Evolutionary conservation across 2,113 vertebrate genomes (phyloP).

Genomic region (Turnix velox): DNA sequence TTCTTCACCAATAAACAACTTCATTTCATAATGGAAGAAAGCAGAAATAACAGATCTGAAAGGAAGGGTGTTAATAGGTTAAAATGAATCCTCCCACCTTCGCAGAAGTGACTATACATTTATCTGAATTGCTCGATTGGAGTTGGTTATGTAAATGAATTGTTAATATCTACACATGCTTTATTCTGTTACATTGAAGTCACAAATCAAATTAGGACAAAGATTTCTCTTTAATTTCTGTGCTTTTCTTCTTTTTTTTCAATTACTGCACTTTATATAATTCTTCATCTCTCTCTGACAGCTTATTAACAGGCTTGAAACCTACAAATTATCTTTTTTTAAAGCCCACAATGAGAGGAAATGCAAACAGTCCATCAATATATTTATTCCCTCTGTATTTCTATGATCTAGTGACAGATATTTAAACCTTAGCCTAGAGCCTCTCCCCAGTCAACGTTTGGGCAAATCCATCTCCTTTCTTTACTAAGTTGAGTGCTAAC

Average conservation of each 20-base stretch:
- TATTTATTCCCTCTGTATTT: neutral
- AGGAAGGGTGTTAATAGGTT: constrained; percentile 13
- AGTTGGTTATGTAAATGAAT: constrained; percentile 48
- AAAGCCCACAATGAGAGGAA: neutral
- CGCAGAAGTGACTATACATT: neutral
- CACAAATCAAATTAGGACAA: constrained; percentile 54
- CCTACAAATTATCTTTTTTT: constrained; percentile 18
- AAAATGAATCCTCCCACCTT: constrained; percentile 26
- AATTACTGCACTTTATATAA: constrained; percentile 17
- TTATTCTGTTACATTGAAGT: constrained; percentile 48
- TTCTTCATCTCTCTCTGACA: constrained; percentile 10
- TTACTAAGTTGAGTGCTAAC: neutral
- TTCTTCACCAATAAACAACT: neutral
- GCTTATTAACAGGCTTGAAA: constrained; percentile 45
- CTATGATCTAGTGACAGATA: neutral
- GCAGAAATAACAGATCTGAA: neutral
- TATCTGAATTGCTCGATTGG: constrained; percentile 16
- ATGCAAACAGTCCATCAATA: neutral
- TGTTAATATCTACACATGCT: constrained; percentile 27
- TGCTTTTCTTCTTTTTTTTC: constrained; percentile 32
- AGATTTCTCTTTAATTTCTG: constrained; percentile 45
- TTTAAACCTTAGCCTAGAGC: constrained; percentile 8
- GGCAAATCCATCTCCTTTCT: constrained; percentile 5
- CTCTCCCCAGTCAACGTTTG: neutral
- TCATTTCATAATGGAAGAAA: neutral